Base-by-base conservation (phyloP, 2,888 invertebrate genomes). In the Helicoverpa assulta region DNA sequence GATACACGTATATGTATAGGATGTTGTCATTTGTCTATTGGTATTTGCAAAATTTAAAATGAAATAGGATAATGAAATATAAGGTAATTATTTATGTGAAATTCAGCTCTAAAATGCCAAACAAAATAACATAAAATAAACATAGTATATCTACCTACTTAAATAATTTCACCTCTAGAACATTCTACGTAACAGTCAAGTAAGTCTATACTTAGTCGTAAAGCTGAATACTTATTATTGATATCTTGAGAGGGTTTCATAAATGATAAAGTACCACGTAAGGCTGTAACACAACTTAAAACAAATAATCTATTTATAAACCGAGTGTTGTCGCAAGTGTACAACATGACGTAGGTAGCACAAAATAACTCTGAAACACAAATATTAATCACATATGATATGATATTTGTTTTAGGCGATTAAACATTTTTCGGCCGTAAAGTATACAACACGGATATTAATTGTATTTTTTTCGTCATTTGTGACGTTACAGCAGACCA, bases 1-100 rank as follows among this genome's bases (percentile, higher is more conserved):
- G 88, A 86, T 87, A 78, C 83, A 70, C 70, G 59, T 37, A 53
- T 33, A 37, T 53, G 69, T 92, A 94, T 86, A 93, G 91, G 83
- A 10, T 90, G 93, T 78, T 82, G 55, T 50, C 66, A 59, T 65
- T 71, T 14, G 33, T 50, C 26, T 21, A 62, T 29, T 37, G 43
- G 21, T 16, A 29, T 53, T 40, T 7, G 1, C 8, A 29, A 14
- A 12, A 16, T 29, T 26, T 19, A 33, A 29, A 26, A 40, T 40
- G 0, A 4, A 40, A 40, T 33, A 33, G 8, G 33, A 1, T 33
- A 33, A 2, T 10, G 8, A 8, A 10, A 33, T 33, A 33, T 1
- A 26, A 26, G 26, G 26, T 33, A 33, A 33, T 33, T 33, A 8
- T 33, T 33, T 7, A 33, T 33, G 8, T 33, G 8, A 33, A 33